Conservation (phyloP, 2,113 vertebrate species). For the Cynoglossus semilaevis region DNA sequence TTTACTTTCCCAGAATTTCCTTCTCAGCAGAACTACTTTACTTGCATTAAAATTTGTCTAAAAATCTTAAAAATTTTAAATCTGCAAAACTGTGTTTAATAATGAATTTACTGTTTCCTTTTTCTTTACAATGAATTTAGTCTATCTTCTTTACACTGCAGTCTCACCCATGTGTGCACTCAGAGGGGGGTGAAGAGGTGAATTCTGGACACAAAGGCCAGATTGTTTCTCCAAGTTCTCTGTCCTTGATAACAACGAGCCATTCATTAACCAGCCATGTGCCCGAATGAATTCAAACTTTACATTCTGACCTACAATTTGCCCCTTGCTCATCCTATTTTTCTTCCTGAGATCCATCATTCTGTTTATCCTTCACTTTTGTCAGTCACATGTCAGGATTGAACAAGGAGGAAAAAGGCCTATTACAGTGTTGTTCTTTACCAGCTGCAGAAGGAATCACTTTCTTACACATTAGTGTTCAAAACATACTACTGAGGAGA, state of each 20-base stretch:
- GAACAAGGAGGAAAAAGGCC: neutral
- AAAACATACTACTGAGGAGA: no score
- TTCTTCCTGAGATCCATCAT: conserved; percentile 24
- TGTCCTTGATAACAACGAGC: conserved; percentile 60
- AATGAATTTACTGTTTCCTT: neutral
- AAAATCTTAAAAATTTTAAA: neutral
- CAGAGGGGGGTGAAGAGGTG: conserved; percentile 38
- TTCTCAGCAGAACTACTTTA: neutral
- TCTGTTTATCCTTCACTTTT: conserved; percentile 18
- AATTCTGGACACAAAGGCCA: conserved; percentile 53
- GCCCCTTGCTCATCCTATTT: conserved; percentile 23
- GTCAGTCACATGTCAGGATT: neutral
- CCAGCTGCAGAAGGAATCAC: no score
- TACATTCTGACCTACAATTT: conserved; percentile 67
- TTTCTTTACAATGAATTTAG: neutral
- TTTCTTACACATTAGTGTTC: no score
- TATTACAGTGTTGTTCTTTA: no score
- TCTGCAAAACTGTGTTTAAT: neutral
- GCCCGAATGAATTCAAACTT: conserved; percentile 67
- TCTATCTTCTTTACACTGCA: neutral
- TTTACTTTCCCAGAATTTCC: no score
- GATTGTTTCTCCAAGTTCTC: conserved; percentile 59
- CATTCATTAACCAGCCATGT: conserved; percentile 56
- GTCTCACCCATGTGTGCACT: conserved; percentile 1
- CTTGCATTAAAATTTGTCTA: neutral